Percentiles rank a stretch among this genome's conserved stretches.
Conservation (phyloP, 1,140 invertebrate genomes). For the Drosophila kikkawai region DNA sequence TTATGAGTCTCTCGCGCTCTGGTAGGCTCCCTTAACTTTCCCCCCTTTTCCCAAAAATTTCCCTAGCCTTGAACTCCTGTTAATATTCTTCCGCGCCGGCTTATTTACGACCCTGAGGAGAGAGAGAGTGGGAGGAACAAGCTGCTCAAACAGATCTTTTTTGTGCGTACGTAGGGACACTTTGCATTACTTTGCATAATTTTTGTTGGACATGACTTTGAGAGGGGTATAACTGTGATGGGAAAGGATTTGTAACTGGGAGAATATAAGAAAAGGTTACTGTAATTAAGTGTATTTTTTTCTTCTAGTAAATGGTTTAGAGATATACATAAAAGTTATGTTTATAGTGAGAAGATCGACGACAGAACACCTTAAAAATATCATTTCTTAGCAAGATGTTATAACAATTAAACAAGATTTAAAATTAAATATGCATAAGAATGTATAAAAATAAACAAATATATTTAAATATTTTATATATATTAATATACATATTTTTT, state of each 20-base stretch:
- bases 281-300: neutral
- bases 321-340: too few species aligned
- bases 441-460: too few species aligned
- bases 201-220: conserved; percentile 8
- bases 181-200: conserved; percentile 55
- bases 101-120: conserved; percentile 66
- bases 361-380: too few species aligned
- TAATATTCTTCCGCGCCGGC: conserved; percentile 57
- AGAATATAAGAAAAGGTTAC: neutral
- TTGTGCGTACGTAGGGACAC: conserved; percentile 38
- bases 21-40: conserved; percentile 3
- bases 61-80: conserved; percentile 42
- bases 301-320: too few species aligned
- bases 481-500: too few species aligned
- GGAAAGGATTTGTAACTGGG: neutral
- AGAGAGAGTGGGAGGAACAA: conserved; percentile 32
- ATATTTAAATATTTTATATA: too few species aligned
- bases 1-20: conserved; percentile 57
- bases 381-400: too few species aligned
- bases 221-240: neutral
- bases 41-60: neutral
- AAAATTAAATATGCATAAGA: too few species aligned
- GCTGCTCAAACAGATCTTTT: conserved; percentile 32
- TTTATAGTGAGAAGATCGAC: too few species aligned
- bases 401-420: too few species aligned